Percentiles rank a stretch among this genome's conserved stretches.
Evolutionary conservation across 2,888 invertebrate genomes (phyloP).

Genomic region (Drosophila heteroneura): DNA sequence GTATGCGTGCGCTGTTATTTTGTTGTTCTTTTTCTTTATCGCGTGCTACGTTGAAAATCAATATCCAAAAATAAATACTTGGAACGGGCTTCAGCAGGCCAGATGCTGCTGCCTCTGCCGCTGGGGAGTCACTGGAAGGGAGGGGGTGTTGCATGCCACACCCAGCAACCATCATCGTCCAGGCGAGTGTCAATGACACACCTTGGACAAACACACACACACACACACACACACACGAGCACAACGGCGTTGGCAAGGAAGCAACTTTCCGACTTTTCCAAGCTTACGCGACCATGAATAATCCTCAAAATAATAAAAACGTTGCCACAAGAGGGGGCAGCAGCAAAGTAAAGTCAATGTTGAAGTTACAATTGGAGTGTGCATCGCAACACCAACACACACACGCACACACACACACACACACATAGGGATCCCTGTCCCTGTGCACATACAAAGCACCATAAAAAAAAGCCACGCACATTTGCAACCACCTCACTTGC

Average conservation of each 20-base stretch:
- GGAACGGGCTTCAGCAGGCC: conserved; percentile 16
- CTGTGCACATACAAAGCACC: conserved; percentile 30
- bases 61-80: conserved; percentile 60
- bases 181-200: conserved; percentile 70
- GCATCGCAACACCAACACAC: conserved; percentile 3
- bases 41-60: conserved; percentile 71
- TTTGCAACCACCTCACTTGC: conserved; percentile 9
- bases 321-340: background rate
- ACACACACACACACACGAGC: conserved; percentile 12
- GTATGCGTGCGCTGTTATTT: conserved; percentile 53
- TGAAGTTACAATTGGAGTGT: conserved; percentile 37
- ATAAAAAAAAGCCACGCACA: conserved; percentile 35
- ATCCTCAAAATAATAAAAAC: conserved; percentile 43
- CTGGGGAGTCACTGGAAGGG: background rate
- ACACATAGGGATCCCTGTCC: conserved; percentile 32
- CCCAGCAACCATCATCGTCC: conserved; percentile 46
- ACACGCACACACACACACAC: conserved; percentile 2
- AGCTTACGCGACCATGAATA: conserved; percentile 58
- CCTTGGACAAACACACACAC: conserved; percentile 54
- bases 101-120: conserved; percentile 55
- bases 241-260: conserved; percentile 46
- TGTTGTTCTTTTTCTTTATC: conserved; percentile 42
- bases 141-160: conserved; percentile 50
- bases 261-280: conserved; percentile 36
- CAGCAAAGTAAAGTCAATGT: conserved; percentile 25